A percentile compares a stretch with the other conserved stretches of the same genome.
phyloP scores from a whole-genome alignment of 2,113 vertebrate species.

The Hystrix brachyura region DNA sequence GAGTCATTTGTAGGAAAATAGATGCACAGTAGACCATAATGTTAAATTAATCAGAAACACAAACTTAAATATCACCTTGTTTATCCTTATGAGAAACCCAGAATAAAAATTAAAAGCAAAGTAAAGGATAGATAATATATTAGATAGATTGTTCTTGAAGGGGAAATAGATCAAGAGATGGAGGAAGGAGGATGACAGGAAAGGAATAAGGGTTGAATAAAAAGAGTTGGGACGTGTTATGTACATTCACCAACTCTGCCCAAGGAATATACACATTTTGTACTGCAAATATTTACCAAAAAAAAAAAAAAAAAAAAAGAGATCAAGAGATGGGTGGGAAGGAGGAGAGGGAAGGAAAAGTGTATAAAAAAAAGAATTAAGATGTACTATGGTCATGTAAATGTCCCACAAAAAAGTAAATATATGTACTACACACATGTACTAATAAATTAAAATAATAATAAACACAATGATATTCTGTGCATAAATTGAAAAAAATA shows the following conservation, averaged over 20 bases:
- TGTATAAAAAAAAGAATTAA: no score
- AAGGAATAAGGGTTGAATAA: background rate
- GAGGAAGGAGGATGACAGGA: background rate
- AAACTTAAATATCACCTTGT: background rate
- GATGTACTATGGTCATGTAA: no score
- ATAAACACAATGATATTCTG: no score
- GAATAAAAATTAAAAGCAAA: background rate
- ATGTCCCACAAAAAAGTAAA: no score
- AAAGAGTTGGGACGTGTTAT: background rate
- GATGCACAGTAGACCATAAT: background rate
- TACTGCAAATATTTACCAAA: background rate
- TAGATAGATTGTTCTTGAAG: background rate
- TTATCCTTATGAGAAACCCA: background rate
- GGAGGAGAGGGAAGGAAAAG: no score
- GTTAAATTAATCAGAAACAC: background rate
- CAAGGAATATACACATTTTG: background rate
- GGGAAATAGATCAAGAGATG: background rate
- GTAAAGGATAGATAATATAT: no score
- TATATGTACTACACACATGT: no score
- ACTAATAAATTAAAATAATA: no score
- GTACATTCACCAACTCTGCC: background rate
- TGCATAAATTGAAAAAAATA: no score
- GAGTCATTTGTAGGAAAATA: background rate
- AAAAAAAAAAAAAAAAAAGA: no score
- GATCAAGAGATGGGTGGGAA: no score